Evolutionary conservation across 2,797 vertebrate species (phyloP).

Genomic region (Kryptopterus vitreolus): DNA sequence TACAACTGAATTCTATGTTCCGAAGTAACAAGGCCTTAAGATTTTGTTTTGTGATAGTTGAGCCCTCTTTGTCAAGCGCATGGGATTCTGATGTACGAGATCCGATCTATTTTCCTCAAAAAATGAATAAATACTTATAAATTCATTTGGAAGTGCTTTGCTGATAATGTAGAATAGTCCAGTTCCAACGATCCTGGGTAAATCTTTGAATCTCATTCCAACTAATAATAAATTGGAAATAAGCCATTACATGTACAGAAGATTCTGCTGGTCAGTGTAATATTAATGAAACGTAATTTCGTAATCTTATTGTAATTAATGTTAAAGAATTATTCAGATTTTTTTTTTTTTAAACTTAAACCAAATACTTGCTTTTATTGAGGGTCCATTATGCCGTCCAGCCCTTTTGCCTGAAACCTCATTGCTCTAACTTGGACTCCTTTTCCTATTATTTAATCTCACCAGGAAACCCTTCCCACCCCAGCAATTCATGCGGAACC

Average conservation of each 20-base stretch:
- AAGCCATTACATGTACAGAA: background rate
- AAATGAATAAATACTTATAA: background rate
- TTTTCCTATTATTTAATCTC: slow-evolving; percentile 60
- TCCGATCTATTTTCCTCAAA: background rate
- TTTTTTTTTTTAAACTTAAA: background rate
- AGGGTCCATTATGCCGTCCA: slow-evolving; percentile 41
- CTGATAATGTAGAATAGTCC: background rate
- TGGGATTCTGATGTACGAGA: slow-evolving; percentile 20
- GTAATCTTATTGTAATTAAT: background rate
- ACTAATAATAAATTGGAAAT: slow-evolving; percentile 19
- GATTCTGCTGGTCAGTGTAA: background rate
- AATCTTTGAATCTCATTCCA: slow-evolving; percentile 5
- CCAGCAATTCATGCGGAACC: slow-evolving; percentile 76
- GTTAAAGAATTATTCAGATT: slow-evolving; percentile 12
- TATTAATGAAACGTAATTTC: background rate
- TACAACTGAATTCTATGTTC: slow-evolving; percentile 19
- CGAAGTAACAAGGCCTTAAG: slow-evolving; percentile 4
- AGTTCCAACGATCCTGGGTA: background rate
- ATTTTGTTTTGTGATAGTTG: background rate
- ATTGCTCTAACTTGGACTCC: slow-evolving; percentile 58
- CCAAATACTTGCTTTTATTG: slow-evolving; percentile 8
- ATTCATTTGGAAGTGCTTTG: background rate
- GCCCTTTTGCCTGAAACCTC: slow-evolving; percentile 52
- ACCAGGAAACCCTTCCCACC: slow-evolving; percentile 75
- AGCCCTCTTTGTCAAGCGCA: slow-evolving; percentile 10